A percentile compares a stretch with the other conserved stretches of the same genome.
phyloP scores from a whole-genome alignment of 2,888 invertebrate species.

The Nudaria mundana region DNA sequence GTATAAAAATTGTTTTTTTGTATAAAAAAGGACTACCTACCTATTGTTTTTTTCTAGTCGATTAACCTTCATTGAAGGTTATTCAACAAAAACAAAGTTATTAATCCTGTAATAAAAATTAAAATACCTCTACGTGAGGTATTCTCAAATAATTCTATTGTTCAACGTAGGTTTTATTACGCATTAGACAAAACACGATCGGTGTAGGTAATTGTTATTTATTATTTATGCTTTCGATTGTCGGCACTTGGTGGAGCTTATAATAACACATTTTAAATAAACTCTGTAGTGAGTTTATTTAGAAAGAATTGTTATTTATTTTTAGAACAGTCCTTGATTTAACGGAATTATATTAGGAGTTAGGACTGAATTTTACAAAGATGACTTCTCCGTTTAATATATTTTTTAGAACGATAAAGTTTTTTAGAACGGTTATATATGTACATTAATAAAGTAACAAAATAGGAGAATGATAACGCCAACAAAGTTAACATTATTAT shows the following conservation, averaged over 20 bases:
- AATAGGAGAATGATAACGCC: no score
- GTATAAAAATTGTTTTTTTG: background rate
- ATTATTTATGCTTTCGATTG: background rate
- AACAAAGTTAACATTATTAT: no score
- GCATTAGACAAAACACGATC: background rate
- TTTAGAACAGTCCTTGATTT: no score
- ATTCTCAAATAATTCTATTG: conserved; percentile 1
- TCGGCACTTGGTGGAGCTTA: background rate
- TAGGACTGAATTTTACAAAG: no score
- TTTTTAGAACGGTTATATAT: no score
- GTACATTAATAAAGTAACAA: no score
- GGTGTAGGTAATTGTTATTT: background rate
- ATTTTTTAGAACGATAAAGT: no score
- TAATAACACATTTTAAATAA: no score
- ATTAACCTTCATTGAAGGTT: conserved; percentile 24
- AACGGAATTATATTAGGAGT: no score
- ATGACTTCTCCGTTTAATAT: no score
- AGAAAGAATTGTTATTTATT: no score
- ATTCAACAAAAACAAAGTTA: conserved; percentile 10
- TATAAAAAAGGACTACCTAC: background rate
- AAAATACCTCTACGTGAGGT: conserved; percentile 1
- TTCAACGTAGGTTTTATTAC: background rate
- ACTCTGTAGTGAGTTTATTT: no score
- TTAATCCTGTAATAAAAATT: conserved; percentile 3
- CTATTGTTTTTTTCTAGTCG: conserved; percentile 8